Conservation (phyloP, 2,888 invertebrate species). For the Tholera decimalis region DNA sequence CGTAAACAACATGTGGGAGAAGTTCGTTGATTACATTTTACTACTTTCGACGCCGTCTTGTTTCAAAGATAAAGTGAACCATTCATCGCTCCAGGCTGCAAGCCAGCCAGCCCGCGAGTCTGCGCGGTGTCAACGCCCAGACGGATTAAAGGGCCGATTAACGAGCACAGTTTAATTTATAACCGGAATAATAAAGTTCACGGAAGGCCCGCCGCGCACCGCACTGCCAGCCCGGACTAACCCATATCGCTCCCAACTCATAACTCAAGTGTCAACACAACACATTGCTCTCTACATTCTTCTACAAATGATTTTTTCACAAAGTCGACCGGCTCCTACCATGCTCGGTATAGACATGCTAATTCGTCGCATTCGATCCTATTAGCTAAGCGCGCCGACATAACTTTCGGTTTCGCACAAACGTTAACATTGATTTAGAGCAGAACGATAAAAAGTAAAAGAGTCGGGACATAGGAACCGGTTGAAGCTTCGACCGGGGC, state of each 20-base stretch:
- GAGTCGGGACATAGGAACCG: constrained; percentile 79
- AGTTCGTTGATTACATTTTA: constrained; percentile 78
- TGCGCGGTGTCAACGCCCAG: constrained; percentile 88
- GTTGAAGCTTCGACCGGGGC: constrained; percentile 81
- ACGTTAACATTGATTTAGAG: constrained; percentile 81
- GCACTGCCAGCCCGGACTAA: constrained; percentile 65
- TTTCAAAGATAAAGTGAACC: constrained; percentile 74
- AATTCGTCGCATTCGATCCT: constrained; percentile 72
- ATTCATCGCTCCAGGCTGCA: constrained; percentile 74
- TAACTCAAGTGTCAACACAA: constrained; percentile 82
- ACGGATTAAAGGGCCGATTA: constrained; percentile 90
- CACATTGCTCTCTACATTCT: constrained; percentile 56
- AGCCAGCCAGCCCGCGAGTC: constrained; percentile 68
- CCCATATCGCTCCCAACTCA: constrained; percentile 75
- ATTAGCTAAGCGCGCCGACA: constrained; percentile 78
- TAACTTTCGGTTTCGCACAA: constrained; percentile 91
- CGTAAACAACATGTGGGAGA: constrained; percentile 75
- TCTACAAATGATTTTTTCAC: constrained; percentile 39
- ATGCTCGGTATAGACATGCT: constrained; percentile 67
- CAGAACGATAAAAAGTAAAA: constrained; percentile 77
- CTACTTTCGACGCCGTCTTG: constrained; percentile 73
- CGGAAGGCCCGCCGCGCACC: constrained; percentile 77
- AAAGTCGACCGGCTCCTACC: constrained; percentile 55
- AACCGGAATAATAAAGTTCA: constrained; percentile 87
- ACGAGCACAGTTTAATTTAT: constrained; percentile 89